A percentile compares a stretch with the other conserved stretches of the same genome.
Evolutionary conservation across 2,113 vertebrate genomes (phyloP).

Genomic region (Solenodon paradoxus): DNA sequence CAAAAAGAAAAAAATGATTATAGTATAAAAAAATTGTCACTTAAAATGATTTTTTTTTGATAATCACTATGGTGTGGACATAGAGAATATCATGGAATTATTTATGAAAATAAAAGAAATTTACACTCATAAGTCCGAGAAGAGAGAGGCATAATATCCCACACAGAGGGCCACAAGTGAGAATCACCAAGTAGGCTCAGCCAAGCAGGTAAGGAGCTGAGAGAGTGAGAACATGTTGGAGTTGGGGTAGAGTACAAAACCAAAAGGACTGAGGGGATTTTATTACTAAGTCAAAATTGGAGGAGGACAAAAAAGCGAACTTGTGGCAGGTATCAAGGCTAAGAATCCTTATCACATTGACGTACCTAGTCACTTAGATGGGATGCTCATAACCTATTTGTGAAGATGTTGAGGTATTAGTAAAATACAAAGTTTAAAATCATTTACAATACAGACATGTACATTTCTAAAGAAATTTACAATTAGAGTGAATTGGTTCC

Average conservation of each 20-base stretch:
- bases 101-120: background rate
- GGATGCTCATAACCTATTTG: background rate
- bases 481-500: background rate
- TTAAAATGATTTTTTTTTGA: background rate
- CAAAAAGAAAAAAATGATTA: background rate
- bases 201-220: background rate
- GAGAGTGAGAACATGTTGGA: background rate
- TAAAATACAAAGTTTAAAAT: background rate
- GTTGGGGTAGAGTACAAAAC: background rate
- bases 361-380: no score
- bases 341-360: background rate
- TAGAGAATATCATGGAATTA: background rate
- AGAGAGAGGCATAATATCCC: background rate
- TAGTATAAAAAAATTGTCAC: background rate
- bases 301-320: background rate
- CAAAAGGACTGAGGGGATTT: background rate
- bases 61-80: background rate
- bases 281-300: background rate
- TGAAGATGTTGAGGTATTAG: background rate
- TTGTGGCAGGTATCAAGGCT: background rate
- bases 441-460: background rate
- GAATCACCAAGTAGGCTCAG: no score
- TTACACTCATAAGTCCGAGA: background rate
- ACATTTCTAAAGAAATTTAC: background rate
- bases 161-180: background rate